phyloP scores from a whole-genome alignment of 1,140 invertebrate genomes.

The Saxidomus purpurata region DNA sequence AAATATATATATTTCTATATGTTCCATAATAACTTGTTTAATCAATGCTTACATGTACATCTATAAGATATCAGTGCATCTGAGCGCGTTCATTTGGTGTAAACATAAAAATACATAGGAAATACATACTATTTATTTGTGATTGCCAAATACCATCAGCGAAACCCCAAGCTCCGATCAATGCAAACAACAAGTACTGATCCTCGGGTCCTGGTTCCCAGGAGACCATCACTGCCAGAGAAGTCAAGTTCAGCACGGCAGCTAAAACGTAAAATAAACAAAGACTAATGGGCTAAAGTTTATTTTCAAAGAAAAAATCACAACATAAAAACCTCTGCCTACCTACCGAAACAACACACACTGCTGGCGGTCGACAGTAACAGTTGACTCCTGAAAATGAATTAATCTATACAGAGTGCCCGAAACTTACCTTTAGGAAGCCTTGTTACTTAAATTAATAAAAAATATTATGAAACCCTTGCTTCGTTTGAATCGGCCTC shows the following conservation, averaged over 20 bases:
- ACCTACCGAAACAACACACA: not conserved
- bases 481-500: no score
- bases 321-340: no score
- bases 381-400: not conserved
- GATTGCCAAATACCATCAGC: constrained; percentile 80
- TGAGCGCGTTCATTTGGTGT: no score
- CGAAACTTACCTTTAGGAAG: no score
- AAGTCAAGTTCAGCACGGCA: constrained; percentile 66
- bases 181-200: constrained; percentile 68
- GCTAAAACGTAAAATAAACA: constrained; percentile 65
- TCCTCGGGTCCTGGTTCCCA: constrained; percentile 72
- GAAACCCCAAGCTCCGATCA: constrained; percentile 78
- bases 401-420: not conserved
- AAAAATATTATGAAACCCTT: no score
- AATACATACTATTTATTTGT: constrained; percentile 78
- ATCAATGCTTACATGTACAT: no score
- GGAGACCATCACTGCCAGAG: constrained; percentile 70
- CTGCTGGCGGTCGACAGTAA: not conserved
- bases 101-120: no score
- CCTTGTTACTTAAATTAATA: no score
- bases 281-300: not conserved
- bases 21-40: no score
- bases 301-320: no score
- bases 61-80: no score
- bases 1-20: no score